A percentile compares a stretch with the other conserved stretches of the same genome.
These are phyloP conservation scores for Botrylloides violaceus DNA, from an alignment of 23 tunicate genomes.

Conservation along the genomic window DNA sequence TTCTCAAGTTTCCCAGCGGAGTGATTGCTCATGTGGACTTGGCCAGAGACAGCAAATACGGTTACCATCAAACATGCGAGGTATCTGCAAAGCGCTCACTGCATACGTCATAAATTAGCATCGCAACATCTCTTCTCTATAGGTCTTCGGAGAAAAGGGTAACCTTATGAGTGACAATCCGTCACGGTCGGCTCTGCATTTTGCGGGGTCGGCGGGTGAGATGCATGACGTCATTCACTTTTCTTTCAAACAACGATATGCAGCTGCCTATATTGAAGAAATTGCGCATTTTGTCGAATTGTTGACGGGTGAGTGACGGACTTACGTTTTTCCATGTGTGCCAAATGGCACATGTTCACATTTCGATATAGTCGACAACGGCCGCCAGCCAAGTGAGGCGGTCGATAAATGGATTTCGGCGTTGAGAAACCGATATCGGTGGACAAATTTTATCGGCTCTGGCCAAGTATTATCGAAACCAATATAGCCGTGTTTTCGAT, in stretches of 20 bases:
- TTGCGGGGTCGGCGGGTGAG: slow-evolving; percentile 25
- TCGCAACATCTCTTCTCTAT: not conserved
- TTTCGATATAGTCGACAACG: no score
- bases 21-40: slow-evolving; percentile 63
- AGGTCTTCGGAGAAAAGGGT: slow-evolving; percentile 83
- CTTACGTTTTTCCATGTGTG: no score
- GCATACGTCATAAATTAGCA: not conserved
- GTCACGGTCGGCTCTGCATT: slow-evolving; percentile 29
- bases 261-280: slow-evolving; percentile 56
- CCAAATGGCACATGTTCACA: no score
- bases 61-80: slow-evolving; percentile 87
- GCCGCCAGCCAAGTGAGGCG: no score
- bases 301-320: slow-evolving; percentile 31
- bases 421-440: no score
- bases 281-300: slow-evolving; percentile 54
- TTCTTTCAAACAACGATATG: slow-evolving; percentile 69
- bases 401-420: no score
- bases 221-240: slow-evolving; percentile 40
- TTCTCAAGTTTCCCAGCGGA: slow-evolving; percentile 78
- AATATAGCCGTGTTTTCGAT: no score
- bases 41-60: slow-evolving; percentile 65
- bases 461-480: no score
- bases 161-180: slow-evolving; percentile 63
- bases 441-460: no score
- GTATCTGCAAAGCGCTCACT: slow-evolving; percentile 8